These are phyloP conservation scores for Bungarus multicinctus DNA, from an alignment of 2,113 vertebrate species.

Conservation along the genomic window DNA sequence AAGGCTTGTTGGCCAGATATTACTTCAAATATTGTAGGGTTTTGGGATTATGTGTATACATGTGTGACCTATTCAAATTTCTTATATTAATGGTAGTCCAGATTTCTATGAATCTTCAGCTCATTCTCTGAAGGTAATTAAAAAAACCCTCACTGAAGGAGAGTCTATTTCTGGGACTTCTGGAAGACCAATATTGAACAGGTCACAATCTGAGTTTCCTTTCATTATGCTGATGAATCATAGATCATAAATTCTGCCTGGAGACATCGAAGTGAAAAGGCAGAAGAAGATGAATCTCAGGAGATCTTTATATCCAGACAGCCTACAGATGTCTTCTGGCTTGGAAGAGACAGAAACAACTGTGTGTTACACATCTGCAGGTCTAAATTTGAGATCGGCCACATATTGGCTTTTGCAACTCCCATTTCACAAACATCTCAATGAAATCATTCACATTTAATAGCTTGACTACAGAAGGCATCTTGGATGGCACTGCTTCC, in stretches of 20 bases:
- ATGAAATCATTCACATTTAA: slow-evolving; percentile 6
- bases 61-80: background rate
- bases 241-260: slow-evolving; percentile 8
- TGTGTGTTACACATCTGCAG: background rate
- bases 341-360: background rate
- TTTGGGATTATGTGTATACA: background rate
- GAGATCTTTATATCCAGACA: background rate
- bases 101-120: background rate
- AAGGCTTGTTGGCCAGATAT: background rate
- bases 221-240: slow-evolving; percentile 20
- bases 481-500: background rate
- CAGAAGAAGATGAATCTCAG: background rate
- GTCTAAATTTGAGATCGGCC: background rate
- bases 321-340: background rate
- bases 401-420: background rate
- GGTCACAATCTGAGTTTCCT: background rate
- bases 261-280: slow-evolving; percentile 8
- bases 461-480: background rate
- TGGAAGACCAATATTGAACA: background rate
- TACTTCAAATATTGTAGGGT: background rate
- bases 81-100: background rate
- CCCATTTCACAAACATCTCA: background rate
- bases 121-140: background rate
- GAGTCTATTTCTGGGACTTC: background rate
- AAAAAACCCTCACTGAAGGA: too few relatives aligned